Base-by-base conservation (phyloP, 2,797 vertebrate genomes). In the Sardinella longiceps region DNA sequence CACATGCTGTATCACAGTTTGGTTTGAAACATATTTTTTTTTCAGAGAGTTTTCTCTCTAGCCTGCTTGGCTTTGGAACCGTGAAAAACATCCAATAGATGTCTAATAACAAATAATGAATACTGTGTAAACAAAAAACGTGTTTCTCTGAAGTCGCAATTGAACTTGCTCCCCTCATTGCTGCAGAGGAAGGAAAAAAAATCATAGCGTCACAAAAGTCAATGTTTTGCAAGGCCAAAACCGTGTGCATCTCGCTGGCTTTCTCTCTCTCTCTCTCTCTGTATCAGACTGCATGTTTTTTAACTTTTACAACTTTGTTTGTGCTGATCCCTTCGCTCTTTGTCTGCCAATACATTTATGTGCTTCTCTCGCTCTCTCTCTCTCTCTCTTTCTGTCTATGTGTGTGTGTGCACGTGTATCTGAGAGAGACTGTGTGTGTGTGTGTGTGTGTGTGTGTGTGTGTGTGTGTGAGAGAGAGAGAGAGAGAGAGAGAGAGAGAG, bases 1-100 rank as follows among this genome's bases (percentile, higher is more conserved):
- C 11, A 77, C n/a, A 53, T 30, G 74, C 11, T 23, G 84, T 84
- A 89, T n/a, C 20, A 91, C 90, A 91, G 85, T 85, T 88, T 20
- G 23, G 18, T 46, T 28, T 74, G 33, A 5, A 33, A 77, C 33
- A 77, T 37, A 7, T 23, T 33, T 30, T 37, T 15, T 18, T 70
- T 30, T 37, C 28, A 28, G 60, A 66, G 28, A 58, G 14, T 66
- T 39, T 77, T 77, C 70, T 77, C 0, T 77, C 18, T 43, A 18
- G 18, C 37, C 70, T 77, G 70, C 33, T 43, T 77, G 33, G 33
- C 33, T 23, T 77, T 18, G 18, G 37, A 23, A 77, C 23, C 23
- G 70, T 43, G 70, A 77, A 77, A 70, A 70, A 14, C 30, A 18
- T 30, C 28, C n/a, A 66, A 11, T 20, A 23, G 37, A 39, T 37